A percentile compares a stretch with the other conserved stretches of the same genome.
phyloP scores from a whole-genome alignment of 2,113 vertebrate genomes.

The Columba livia region DNA sequence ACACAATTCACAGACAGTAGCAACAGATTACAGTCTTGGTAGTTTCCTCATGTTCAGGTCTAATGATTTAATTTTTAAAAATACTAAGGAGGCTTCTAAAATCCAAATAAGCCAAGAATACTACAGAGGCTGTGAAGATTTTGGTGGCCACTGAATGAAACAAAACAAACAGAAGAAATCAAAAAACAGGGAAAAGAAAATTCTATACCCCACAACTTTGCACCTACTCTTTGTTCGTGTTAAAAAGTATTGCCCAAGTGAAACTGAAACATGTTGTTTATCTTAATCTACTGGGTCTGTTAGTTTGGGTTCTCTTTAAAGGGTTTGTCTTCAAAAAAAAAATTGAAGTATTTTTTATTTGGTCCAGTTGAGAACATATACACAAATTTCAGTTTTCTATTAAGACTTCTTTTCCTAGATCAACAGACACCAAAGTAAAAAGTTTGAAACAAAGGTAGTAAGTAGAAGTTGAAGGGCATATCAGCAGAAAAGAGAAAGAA shows the following conservation, averaged over 20 bases:
- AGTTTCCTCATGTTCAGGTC: neutral
- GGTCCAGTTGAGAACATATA: neutral
- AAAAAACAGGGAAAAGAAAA: neutral
- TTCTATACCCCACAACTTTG: neutral
- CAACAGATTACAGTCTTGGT: neutral
- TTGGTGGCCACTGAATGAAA: neutral
- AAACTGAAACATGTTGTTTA: neutral
- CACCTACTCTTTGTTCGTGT: neutral
- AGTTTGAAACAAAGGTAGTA: rapidly evolving
- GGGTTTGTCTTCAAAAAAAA: neutral
- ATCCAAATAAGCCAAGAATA: neutral
- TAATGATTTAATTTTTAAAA: neutral
- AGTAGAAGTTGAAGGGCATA: neutral
- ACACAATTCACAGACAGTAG: neutral
- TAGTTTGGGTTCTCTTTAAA: neutral
- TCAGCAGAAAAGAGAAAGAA: neutral
- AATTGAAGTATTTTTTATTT: neutral
- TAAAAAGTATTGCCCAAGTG: neutral
- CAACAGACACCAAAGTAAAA: neutral
- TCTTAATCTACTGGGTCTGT: neutral
- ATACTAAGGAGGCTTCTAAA: neutral
- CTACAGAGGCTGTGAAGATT: neutral
- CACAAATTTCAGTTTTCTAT: neutral
- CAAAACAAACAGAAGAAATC: neutral
- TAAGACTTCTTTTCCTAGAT: neutral